Evolutionary conservation across 1,140 invertebrate species (phyloP), one percentile per base, ranked within the genome.

Genomic region (Venustaconcha ellipsiformis): DNA sequence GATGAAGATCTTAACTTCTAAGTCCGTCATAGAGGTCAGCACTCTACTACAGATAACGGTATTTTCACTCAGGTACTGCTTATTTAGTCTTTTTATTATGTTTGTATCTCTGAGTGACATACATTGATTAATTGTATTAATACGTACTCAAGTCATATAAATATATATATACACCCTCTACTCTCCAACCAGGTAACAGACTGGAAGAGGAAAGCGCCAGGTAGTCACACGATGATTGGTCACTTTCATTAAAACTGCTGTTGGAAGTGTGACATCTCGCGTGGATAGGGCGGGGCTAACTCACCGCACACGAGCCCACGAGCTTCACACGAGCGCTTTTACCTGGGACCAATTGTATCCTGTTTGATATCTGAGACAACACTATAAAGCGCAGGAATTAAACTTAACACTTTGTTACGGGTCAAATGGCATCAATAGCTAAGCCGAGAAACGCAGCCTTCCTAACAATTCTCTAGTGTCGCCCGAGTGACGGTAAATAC

Each of bases 241-340:
- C 30, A 37, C 15, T 57, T 14, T 15, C 56, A 56, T 60, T 64
- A 67, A 72, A 70, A 72, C 74, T 69, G 76, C 71, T 68, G 23
- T 67, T 67, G 69, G n/a, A 67, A 78, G 71, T 70, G 72, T 74
- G 74, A 64, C 72, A 70, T 57, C 73, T 37, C 79, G 66, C 72
- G 74, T 73, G 77, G 57, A 68, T 69, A 58, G 60, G 70, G 76
- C 58, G 76, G 70, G 58, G 71, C 57, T 68, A 74, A n/a, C 23
- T 72, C 66, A 78, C 60, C 72, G 65, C 37, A 67, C 73, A 76
- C 73, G 76, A 67, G 73, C 78, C 60, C 62, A 57, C 37, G 74
- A 72, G 72, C 17, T 65, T 67, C 63, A 72, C 66, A 56, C 14
- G 23, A 20, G 12, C 56, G 26, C 37, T 48, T 48, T 48, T 48